A percentile compares a stretch with the other conserved stretches of the same genome.
These are phyloP conservation scores for Diaprepes abbreviatus DNA, from an alignment of 2,888 invertebrate genomes.

Conservation along the genomic window DNA sequence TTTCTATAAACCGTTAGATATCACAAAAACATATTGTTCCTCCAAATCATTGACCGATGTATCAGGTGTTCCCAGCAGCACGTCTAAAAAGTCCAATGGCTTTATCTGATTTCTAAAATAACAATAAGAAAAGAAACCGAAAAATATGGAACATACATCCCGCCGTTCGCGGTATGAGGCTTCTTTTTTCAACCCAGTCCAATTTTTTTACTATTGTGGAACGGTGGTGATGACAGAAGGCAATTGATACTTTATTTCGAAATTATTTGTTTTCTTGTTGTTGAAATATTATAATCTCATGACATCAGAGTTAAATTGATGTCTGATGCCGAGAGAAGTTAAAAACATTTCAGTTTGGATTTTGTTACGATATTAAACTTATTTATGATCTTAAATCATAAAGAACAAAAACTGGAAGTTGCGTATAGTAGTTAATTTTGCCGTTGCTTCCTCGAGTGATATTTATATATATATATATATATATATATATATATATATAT, in stretches of 20 bases:
- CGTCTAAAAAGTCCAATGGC: conserved; percentile 25
- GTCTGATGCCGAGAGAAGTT: no score
- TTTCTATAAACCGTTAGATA: conserved; percentile 1
- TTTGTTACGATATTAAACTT: no score
- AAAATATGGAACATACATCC: conserved; percentile 33
- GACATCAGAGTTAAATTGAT: no score
- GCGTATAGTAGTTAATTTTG: no score
- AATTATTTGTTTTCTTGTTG: neutral
- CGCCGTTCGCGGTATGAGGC: conserved; percentile 16
- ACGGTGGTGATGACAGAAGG: conserved; percentile 6
- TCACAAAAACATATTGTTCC: conserved; percentile 2
- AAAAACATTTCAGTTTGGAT: no score
- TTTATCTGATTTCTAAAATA: conserved; percentile 35
- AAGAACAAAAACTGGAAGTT: no score
- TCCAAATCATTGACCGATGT: neutral
- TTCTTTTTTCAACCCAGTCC: conserved; percentile 2
- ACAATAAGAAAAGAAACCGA: conserved; percentile 33
- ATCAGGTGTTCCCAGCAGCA: conserved; percentile 26
- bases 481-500: no score
- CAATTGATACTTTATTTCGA: conserved; percentile 4
- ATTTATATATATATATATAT: no score
- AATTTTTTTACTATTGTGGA: conserved; percentile 10
- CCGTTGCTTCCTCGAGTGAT: no score
- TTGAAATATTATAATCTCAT: neutral
- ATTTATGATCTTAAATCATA: no score